Percentiles rank a stretch among this genome's conserved stretches.
Evolutionary conservation across 2,888 invertebrate species (phyloP).

Genomic region (Megastigmus dorsalis): DNA sequence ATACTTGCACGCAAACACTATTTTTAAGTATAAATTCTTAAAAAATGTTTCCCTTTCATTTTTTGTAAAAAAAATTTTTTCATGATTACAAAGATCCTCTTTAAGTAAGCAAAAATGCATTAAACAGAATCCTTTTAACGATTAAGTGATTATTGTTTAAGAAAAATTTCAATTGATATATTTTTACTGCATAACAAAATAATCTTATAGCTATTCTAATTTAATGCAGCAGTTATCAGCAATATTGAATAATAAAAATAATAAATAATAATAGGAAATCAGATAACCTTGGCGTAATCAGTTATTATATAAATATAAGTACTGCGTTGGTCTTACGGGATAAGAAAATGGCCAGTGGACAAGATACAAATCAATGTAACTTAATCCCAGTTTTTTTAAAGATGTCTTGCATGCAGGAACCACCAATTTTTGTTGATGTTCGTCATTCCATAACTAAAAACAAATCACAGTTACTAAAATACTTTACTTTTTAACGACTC

Average conservation of each 20-base stretch:
- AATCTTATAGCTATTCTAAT: neutral
- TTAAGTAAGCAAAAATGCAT: too few species aligned
- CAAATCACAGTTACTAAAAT: conserved; percentile 1
- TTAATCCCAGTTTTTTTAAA: conserved; percentile 74
- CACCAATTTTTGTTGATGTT: conserved; percentile 73
- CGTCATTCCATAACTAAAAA: conserved; percentile 78
- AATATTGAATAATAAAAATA: neutral
- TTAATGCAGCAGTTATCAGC: neutral
- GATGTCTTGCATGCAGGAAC: conserved; percentile 62
- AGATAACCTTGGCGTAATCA: too few species aligned
- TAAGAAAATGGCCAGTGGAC: conserved; percentile 93
- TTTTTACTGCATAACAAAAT: neutral
- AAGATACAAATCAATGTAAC: conserved; percentile 89
- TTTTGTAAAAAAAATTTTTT: too few species aligned
- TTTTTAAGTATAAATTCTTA: too few species aligned
- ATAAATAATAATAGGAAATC: neutral
- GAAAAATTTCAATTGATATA: too few species aligned
- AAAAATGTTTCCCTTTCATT: too few species aligned
- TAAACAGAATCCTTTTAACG: too few species aligned
- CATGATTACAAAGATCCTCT: too few species aligned
- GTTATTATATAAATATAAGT: neutral
- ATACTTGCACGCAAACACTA: too few species aligned
- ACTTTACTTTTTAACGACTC: neutral
- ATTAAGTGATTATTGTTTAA: too few species aligned
- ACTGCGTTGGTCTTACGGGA: conserved; percentile 56